Base-by-base conservation (phyloP, 2,113 vertebrate species). In the Chionis minor region DNA sequence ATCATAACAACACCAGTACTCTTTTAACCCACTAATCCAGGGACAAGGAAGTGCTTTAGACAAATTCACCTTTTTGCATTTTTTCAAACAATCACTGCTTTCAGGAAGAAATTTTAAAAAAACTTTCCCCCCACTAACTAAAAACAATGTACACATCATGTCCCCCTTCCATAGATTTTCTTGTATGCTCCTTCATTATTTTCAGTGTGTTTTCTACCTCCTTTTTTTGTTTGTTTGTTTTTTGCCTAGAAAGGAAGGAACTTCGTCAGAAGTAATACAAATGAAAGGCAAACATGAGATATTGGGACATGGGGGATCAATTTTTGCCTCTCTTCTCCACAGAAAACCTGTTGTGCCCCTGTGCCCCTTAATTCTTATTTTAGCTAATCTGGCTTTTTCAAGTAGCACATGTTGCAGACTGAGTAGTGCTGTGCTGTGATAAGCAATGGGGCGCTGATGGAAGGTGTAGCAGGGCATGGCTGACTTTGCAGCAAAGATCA, bases 91-190 rank as follows among this genome's bases (percentile, higher is more conserved):
- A 56, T 45, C 11, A 16, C 5, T 27, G 8, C 2, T 92, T 82
- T 54, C 38, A 63, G 79, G 33, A 90, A 49, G 22, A 71, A 55
- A 73, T n/a, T 33, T 5, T 0, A 10, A 40, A 59, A 32, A 51
- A 4, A 2, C 0, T 0, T 1, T 27, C 9, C 2, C 5, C 19
- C 7, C 19, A n/a, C n/a, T 35, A 49, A 74, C 11, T 63, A 11
- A 65, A 88, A 63, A 5, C 1, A 55, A 10, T 3, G 8, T n/a
- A 14, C 4, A 4, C 6, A 26, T 26, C 32, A 30, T 8, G 4
- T 51, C 3, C n/a, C 21, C 12, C 19, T 58, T 67, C 51, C 28
- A 18, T 13, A 44, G 16, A 6, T 4, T 52, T 77, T 77, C 24
- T 58, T 65, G 12, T 11, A 17, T 3, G 6, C 3, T 24, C 5